Evolutionary conservation across 1,140 invertebrate genomes (phyloP), one percentile per base, ranked within the genome.

Genomic region (Camponotus pennsylvanicus): DNA sequence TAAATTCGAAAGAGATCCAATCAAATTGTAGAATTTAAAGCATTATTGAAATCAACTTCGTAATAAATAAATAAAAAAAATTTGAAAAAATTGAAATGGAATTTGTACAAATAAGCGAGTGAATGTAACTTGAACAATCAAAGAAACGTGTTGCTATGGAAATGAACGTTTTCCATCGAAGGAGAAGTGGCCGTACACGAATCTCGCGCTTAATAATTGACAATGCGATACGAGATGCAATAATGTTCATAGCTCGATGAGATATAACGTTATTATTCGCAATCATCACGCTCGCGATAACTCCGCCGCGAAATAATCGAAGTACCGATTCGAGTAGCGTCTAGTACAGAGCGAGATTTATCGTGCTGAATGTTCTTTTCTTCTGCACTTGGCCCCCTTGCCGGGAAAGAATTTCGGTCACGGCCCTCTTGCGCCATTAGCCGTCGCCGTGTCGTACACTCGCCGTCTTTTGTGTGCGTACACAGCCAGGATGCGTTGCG

Each of bases 381-480:
- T 94, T 91, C 79, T 94, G 93, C 93, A 94, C 93, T 94, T 94
- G 94, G 93, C 93, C 93, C 93, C 90, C 91, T 93, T 94, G 90
- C 87, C 85, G 40, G 42, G 85, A 87, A 86, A 89, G 92, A 93
- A 95, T 94, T 95, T 94, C 94, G 94, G 94, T 94, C 94, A 95
- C 90, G 94, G 94, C 91, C 92, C 91, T 92, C 82, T 93, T 92
- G 88, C 90, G 90, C 92, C 92, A 92, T 92, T 92, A 89, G 90
- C 63, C 76, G 79, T 84, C 70, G 67, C 73, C 75, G 57, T 11
- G 77, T 59, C 79, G 67, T 77, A 82, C 82, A 85, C 55, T 89
- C 61, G 64, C 76, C 57, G 63, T 55, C 63, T 37, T 86, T 57
- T 85, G 55, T 76, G 45, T 70, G 49, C 59, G 75, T n/a, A 11